Percentiles rank a stretch among this genome's conserved stretches.
phyloP scores from a whole-genome alignment of 2,888 invertebrate genomes.

The Stenurella melanura region DNA sequence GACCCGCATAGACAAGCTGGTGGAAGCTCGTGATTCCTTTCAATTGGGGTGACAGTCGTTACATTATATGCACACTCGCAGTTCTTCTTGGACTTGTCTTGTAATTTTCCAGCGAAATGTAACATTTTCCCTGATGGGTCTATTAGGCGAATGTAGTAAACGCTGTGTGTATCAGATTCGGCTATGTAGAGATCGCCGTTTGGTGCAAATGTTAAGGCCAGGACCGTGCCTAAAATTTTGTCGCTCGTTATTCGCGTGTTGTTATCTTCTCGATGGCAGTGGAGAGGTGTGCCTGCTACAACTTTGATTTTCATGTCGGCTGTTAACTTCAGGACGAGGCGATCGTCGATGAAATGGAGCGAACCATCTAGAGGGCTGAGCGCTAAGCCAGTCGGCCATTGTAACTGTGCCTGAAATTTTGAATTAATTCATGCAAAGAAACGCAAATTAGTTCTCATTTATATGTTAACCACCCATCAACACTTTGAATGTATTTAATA shows the following conservation, averaged over 20 bases:
- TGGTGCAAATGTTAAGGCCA: constrained; percentile 93
- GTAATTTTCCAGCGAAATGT: constrained; percentile 93
- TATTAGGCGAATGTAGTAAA: constrained; percentile 88
- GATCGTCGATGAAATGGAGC: constrained; percentile 96
- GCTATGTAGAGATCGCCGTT: constrained; percentile 95
- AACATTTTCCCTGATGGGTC: constrained; percentile 86
- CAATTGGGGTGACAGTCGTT: constrained; percentile 74
- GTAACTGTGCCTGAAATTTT: constrained; percentile 83
- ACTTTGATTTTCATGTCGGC: constrained; percentile 94
- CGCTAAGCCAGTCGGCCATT: constrained; percentile 98
- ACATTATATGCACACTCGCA: constrained; percentile 78
- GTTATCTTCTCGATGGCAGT: constrained; percentile 80
- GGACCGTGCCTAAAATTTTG: constrained; percentile 83
- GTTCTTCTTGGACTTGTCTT: constrained; percentile 74
- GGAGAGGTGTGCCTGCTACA: constrained; percentile 94
- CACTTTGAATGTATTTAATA: too few species aligned
- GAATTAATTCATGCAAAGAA: neutral
- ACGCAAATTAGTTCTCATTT: too few species aligned
- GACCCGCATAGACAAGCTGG: constrained; percentile 68
- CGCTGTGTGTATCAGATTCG: constrained; percentile 91
- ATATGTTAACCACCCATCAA: too few species aligned
- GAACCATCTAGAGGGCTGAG: constrained; percentile 96
- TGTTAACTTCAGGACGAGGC: constrained; percentile 92
- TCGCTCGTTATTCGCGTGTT: constrained; percentile 61
- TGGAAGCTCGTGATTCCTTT: constrained; percentile 64